Base-by-base conservation (phyloP, 2,888 invertebrate genomes). In the Tinea pellionella region DNA sequence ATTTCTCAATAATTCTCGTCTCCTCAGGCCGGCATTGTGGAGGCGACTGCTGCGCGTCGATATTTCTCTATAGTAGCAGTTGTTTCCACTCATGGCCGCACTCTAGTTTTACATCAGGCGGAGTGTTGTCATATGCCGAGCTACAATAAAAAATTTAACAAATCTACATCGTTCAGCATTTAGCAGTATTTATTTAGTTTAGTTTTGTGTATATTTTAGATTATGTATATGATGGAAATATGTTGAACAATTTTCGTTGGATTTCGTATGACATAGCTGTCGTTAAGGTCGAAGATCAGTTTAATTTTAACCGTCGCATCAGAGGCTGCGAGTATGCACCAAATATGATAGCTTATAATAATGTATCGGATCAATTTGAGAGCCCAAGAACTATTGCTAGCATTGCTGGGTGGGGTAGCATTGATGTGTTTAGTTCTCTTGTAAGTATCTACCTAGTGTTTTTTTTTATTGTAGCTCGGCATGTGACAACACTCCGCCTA, bases 191-290 rank as follows among this genome's bases (percentile, higher is more conserved):
- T n/a, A n/a, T n/a, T n/a, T n/a, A n/a, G n/a, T n/a, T n/a, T n/a
- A n/a, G n/a, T n/a, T n/a, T n/a, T n/a, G n/a, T 24, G 6, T 24
- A 24, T 24, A 24, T 24, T 24, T 24, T 61, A 85, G 84, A 82
- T 64, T 85, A 84, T 63, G 71, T 78, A 0, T 85, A 84, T 60
- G 84, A 85, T 32, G 84, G 83, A 0, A 81, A 83, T 55, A 78
- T 82, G 60, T 81, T 83, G 59, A 84, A 84, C 62, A 83, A 84
- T 61, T 78, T 85, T 15, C 69, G 80, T 61, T 85, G 84, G 84
- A 81, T 85, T 84, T 81, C 80, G 70, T 82, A 84, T 61, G 84
- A 85, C 62, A 82, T 85, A 6, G 84, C 84, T 0, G 69, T 85
- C 0, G 81, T 84, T 0, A 84, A 80, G 60, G 67, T 83, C 0